Evolutionary conservation across 1,140 invertebrate species (phyloP).

Genomic region (Brachionus asplanchnoidis): DNA sequence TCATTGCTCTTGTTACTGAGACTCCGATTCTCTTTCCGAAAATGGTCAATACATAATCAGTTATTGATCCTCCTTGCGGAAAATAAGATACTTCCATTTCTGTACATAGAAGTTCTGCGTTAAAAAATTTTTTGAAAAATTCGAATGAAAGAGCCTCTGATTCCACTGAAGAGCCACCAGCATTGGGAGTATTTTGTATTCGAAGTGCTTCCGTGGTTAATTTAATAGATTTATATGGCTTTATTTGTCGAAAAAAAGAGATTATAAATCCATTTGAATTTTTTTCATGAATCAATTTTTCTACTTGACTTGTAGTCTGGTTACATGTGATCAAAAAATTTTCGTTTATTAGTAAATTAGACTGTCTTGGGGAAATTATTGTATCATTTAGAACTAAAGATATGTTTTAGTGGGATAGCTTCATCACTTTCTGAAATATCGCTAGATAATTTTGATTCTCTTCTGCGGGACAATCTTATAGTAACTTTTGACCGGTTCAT

Average conservation of each 20-base stretch:
- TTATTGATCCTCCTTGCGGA: constrained; percentile 51
- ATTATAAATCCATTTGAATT: too few relatives aligned
- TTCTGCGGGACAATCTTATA: too few relatives aligned
- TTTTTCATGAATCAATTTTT: too few relatives aligned
- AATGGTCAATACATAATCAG: constrained; percentile 50
- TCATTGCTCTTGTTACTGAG: too few relatives aligned
- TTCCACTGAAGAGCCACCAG: constrained; percentile 51
- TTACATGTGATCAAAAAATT: constrained; percentile 2
- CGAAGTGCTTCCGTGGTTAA: too few relatives aligned
- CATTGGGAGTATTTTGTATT: too few relatives aligned
- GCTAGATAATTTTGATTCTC: too few relatives aligned
- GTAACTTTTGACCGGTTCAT: too few relatives aligned
- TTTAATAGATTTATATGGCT: too few relatives aligned
- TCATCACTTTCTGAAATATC: too few relatives aligned
- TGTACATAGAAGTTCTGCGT: constrained; percentile 49
- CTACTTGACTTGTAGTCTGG: neutral
- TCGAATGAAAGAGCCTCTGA: constrained; percentile 54
- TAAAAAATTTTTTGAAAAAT: constrained; percentile 48
- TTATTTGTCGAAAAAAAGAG: too few relatives aligned
- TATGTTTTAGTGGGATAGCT: too few relatives aligned
- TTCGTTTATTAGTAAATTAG: constrained; percentile 38
- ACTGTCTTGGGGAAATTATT: neutral
- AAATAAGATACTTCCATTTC: constrained; percentile 54
- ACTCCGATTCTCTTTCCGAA: constrained; percentile 46
- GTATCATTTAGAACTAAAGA: neutral